Base-by-base conservation (phyloP, 1,140 invertebrate species). In the Harpegnathos saltator region DNA sequence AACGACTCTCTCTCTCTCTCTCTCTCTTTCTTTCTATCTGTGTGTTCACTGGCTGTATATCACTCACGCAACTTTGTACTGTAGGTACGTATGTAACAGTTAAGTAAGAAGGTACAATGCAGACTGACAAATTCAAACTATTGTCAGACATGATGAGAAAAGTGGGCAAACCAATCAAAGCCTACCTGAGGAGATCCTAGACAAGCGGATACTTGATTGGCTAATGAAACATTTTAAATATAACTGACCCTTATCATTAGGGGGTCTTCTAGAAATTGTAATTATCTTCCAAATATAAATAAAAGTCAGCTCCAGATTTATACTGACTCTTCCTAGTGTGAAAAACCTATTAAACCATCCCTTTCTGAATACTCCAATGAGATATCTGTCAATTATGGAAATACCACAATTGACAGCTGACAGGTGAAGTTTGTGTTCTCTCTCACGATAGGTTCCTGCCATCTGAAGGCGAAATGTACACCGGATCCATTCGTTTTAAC, bases 121-220 rank as follows among this genome's bases (percentile, higher is more conserved):
- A 71, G n/a, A 80, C 75, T 80, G 75, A 59, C 50, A 48, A 54
- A 44, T 14, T 71, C 75, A 15, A 78, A 44, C 12, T 26, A 29
- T 26, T 54, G 17, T 56, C 63, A 4, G 12, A 19, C 22, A 56
- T 44, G 22, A 48, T 78, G 44, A 17, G 33, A 48, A 22, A 48
- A 52, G 24, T 2, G 54, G 1, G 3, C 19, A 54, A 56, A 17
- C 75, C 65, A 71, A 80, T 69, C 52, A 48, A 71, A 26, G 22
- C 22, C 29, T 58, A 48, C 17, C 19, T 56, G 11, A 68, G 17
- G 22, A 24, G 17, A 56, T 54, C 19, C 19, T 38, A 38, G 22
- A 48, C 19, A 29, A 48, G 24, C 14, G 26, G 22, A 44, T 22
- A 29, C 9, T 33, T 48, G 75, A 80, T 80, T 80, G 65, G 75